These are phyloP conservation scores for Semotilus atromaculatus DNA, from an alignment of 2,797 vertebrate species.

Conservation along the genomic window DNA sequence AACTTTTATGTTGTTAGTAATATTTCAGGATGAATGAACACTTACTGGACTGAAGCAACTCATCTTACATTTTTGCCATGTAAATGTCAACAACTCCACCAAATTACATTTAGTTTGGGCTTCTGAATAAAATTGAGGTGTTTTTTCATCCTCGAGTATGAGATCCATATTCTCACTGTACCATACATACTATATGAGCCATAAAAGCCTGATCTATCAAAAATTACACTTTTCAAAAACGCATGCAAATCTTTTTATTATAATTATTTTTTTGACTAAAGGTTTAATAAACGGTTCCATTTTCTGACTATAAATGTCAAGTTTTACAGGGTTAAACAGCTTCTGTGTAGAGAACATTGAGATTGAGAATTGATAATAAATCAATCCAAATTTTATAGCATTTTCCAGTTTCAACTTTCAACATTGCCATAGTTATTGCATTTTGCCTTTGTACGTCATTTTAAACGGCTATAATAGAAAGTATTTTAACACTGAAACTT, in stretches of 20 bases:
- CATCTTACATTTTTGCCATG: not conserved
- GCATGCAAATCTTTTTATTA: too few relatives aligned
- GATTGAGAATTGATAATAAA: not conserved
- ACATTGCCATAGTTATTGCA: not conserved
- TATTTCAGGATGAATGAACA: slow-evolving; percentile 2
- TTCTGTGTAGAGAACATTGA: not conserved
- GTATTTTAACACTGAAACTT: not conserved
- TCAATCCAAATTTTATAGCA: not conserved
- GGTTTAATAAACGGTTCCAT: not conserved
- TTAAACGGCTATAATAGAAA: not conserved
- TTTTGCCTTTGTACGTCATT: not conserved
- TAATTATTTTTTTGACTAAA: not conserved
- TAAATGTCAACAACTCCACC: not conserved
- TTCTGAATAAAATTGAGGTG: not conserved
- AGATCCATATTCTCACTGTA: not conserved
- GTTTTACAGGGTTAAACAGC: not conserved
- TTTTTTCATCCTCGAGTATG: not conserved
- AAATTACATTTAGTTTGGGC: not conserved
- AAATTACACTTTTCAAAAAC: not conserved
- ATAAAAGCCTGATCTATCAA: not conserved
- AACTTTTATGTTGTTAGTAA: not conserved
- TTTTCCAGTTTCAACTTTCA: not conserved
- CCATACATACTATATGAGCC: not conserved
- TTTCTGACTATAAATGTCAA: not conserved
- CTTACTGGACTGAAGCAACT: not conserved